Evolutionary conservation across 2,888 invertebrate species (phyloP).

Genomic region (Stenichneumon culpator): DNA sequence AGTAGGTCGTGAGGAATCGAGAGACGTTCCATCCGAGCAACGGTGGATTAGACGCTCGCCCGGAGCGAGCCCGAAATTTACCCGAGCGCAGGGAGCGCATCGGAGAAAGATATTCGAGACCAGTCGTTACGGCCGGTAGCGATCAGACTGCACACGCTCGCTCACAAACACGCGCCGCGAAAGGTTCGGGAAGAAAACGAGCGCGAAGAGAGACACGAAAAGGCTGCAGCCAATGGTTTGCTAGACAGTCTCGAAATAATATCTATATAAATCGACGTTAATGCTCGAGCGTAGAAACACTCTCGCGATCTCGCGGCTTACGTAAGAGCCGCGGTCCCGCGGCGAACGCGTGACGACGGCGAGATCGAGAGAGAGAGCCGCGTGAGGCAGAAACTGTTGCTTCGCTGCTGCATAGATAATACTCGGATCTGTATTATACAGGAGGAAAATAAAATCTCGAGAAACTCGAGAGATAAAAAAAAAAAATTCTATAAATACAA

Average conservation of each 20-base stretch:
- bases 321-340: constrained; percentile 30
- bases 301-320: constrained; percentile 14
- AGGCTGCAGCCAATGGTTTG: not conserved
- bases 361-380: constrained; percentile 19
- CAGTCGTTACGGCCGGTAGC: constrained; percentile 26
- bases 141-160: constrained; percentile 10
- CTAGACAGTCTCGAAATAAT: constrained; percentile 10
- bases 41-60: not conserved
- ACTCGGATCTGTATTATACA: not conserved
- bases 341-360: constrained; percentile 29
- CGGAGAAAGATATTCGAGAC: constrained; percentile 16
- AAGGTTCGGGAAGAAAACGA: not conserved
- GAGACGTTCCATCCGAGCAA: not conserved
- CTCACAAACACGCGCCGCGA: not conserved
- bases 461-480: not conserved
- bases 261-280: constrained; percentile 20
- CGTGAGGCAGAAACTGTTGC: not conserved
- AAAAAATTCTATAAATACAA: no score
- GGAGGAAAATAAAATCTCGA: not conserved
- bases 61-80: constrained; percentile 10
- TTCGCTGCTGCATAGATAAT: not conserved
- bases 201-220: not conserved
- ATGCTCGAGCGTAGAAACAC: not conserved
- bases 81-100: not conserved
- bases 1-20: not conserved